A percentile compares a stretch with the other conserved stretches of the same genome.
Conservation (phyloP, 2,888 invertebrate species). For the Lycaena phlaeas region DNA sequence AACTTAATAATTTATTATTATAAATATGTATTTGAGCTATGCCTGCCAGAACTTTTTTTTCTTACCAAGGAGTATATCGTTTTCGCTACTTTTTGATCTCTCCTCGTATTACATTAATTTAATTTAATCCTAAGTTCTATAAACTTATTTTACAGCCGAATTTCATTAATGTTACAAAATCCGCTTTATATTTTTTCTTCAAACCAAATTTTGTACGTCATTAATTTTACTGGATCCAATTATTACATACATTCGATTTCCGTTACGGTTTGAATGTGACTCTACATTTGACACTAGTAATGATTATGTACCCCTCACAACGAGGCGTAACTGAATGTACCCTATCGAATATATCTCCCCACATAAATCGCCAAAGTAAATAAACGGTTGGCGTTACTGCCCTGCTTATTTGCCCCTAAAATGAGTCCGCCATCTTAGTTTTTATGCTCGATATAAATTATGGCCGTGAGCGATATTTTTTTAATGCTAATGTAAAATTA, state of each 20-base stretch:
- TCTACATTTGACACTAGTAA: constrained; percentile 1
- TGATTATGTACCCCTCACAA: constrained; percentile 43
- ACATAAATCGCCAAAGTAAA: constrained; percentile 66
- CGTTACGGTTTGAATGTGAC: constrained; percentile 2
- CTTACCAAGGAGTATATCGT: too few species aligned
- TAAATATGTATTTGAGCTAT: too few species aligned
- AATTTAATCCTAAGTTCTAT: too few species aligned
- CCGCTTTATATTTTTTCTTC: too few species aligned
- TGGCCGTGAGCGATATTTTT: constrained; percentile 14
- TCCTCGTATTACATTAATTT: too few species aligned
- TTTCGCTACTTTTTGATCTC: too few species aligned
- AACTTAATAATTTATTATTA: too few species aligned
- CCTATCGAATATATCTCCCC: constrained; percentile 47
- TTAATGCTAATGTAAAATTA: too few species aligned
- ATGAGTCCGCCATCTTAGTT: constrained; percentile 61
- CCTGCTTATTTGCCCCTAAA: constrained; percentile 63
- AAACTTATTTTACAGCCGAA: too few species aligned
- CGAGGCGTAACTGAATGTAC: constrained; percentile 61
- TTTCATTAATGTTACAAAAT: too few species aligned
- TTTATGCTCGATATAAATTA: constrained; percentile 31
- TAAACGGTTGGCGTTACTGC: constrained; percentile 64
- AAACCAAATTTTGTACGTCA: too few species aligned
- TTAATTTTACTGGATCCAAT: neutral
- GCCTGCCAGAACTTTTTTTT: too few species aligned
- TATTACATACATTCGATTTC: constrained; percentile 5